Base-by-base conservation (phyloP, 2,888 invertebrate species). In the Bimastos eiseni region DNA sequence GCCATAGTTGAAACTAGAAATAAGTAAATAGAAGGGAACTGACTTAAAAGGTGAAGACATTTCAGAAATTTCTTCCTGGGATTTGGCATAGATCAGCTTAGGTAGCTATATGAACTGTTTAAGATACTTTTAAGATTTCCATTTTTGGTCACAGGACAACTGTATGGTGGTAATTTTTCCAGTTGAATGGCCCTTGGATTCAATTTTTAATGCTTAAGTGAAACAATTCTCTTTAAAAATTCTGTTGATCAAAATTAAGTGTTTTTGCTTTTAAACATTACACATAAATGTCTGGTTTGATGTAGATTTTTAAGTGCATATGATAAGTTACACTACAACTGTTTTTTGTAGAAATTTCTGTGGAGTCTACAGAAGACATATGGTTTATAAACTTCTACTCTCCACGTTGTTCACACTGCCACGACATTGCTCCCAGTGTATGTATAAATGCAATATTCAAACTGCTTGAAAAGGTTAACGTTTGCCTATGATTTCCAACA, bases 301-400 rank as follows among this genome's bases (percentile, higher is more conserved):
- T 70, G 5, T 11, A 70, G 30, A n/a, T 70, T 70, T 70, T 70
- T 70, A 24, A 24, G 24, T 24, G 24, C 24, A 49, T 49, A 24
- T 49, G 70, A n/a, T 70, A 5, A 44, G 21, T 89, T 21, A n/a
- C 5, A 11, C n/a, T 44, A 41, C 33, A 36, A 38, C 44, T 44
- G n/a, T 49, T 89, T 24, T 92, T 92, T 94, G 88, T 93, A 95
- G 96, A 96, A 91, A 94, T 95, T 92, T 95, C 95, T 49, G 96
- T 97, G 89, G 96, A 96, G 41, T 95, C 95, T 89, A 95, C 96
- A 55, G 96, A 96, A 90, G 97, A 97, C 92, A 96, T 97, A 49
- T 97, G 98, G 97, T 97, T 98, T 94, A 96, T 98, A 91, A 98
- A 98, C 95, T 98, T 97, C 94, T 98, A 98, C 95, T 97, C 97